Base-by-base conservation (phyloP, 30 jellyfish, hydroid and myxozoan species). In the Catostylus mosaicus region DNA sequence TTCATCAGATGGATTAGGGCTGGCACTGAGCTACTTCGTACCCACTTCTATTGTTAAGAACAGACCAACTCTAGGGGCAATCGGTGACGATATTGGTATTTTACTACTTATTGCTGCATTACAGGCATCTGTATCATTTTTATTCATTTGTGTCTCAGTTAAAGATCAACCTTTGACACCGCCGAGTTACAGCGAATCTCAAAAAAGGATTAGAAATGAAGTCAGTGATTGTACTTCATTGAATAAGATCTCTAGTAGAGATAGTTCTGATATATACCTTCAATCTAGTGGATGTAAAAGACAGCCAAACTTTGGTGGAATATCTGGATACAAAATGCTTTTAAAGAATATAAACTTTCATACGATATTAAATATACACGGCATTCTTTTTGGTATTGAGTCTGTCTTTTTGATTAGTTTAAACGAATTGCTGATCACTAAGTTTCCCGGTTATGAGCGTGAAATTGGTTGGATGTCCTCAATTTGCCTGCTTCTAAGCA, bases 371-470 rank as follows among this genome's bases (percentile, higher is more conserved):
- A 88, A 86, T 34, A 37, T 86, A n/a, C 85, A 86, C 52, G 96
- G 89, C 2, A 34, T 86, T 14, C 14, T 76, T 9, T 75, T 63
- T 54, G 86, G 77, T 3, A 23, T 84, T 12, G 98, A 93, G 68
- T 80, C 97, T 26, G 48, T 93, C 1, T 86, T 57, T 50, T 71
- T 87, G 51, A 59, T 87, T n/a, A 62, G 88, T 24, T 77, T 86
- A 54, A 93, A 93, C 60, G 97, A 93, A 47, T 56, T 81, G 82
- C 85, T 93, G 63, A 87, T 88, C 3, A 72, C 60, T 20, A 45
- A 66, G 22, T 93, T 63, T 82, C 98, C 98, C 0, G 96, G 96
- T n/a, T 46, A 77, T 23, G 98, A 93, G 57, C 72, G 62, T 16
- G 69, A 27, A n/a, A 82, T 93, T 46, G 97, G 98, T 4, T 26